Conservation (phyloP, 1,140 invertebrate species). For the Diabrotica virgifera region DNA sequence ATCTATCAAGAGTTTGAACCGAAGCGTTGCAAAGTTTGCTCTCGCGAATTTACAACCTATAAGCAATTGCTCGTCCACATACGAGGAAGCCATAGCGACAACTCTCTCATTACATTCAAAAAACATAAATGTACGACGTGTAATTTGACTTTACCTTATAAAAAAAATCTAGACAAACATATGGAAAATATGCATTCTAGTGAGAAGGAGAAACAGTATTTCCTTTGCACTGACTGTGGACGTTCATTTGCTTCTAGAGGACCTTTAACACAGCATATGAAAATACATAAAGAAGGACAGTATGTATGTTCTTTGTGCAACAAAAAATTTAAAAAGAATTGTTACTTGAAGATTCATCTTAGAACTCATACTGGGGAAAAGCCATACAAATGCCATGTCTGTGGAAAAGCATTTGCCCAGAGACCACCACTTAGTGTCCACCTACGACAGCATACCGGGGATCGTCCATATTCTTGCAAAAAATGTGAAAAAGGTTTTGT, state of each 20-base stretch:
- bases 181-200: neutral
- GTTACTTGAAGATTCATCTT: conserved; percentile 54
- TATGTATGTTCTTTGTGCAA: conserved; percentile 38
- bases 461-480: conserved; percentile 67
- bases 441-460: conserved; percentile 70
- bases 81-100: too few species aligned
- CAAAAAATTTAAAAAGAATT: conserved; percentile 27
- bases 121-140: too few species aligned
- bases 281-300: conserved; percentile 8
- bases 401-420: conserved; percentile 19
- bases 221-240: neutral
- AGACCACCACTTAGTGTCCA: conserved; percentile 56
- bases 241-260: neutral
- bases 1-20: neutral
- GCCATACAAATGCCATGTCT: conserved; percentile 41
- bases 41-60: too few species aligned
- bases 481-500: conserved; percentile 57
- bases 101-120: too few species aligned
- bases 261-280: neutral
- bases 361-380: conserved; percentile 42
- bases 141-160: neutral
- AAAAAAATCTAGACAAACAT: neutral
- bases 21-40: neutral
- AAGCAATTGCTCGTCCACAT: too few species aligned
- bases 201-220: neutral